A percentile compares a stretch with the other conserved stretches of the same genome.
Evolutionary conservation across 2,797 vertebrate genomes (phyloP).

Genomic region (Typhlichthys subterraneus): DNA sequence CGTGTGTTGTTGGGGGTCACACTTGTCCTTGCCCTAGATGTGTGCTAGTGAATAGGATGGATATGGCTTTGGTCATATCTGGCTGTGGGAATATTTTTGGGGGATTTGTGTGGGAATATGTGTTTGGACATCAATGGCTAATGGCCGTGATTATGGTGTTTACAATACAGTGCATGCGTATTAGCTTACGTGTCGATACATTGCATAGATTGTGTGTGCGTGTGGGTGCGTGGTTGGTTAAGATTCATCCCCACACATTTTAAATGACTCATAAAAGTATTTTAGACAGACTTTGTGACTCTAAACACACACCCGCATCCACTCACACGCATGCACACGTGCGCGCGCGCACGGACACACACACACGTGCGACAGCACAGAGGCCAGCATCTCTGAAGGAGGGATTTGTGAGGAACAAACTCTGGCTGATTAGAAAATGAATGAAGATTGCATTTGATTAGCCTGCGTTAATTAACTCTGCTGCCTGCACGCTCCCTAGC

Average conservation of each 20-base stretch:
- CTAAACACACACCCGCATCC: slow-evolving; percentile 8
- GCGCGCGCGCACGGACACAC: slow-evolving; percentile 10
- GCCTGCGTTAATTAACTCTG: slow-evolving; percentile 69
- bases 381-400: slow-evolving; percentile 40
- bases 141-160: no score
- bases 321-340: background rate
- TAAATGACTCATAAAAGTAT: no score
- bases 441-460: slow-evolving; percentile 75
- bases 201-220: no score
- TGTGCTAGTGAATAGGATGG: slow-evolving; percentile 5
- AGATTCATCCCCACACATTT: no score
- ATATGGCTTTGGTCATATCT: no score
- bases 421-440: slow-evolving; percentile 67
- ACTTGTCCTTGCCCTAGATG: slow-evolving; percentile 8
- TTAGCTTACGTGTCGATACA: no score
- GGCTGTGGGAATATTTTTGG: background rate
- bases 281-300: background rate
- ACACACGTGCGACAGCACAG: slow-evolving; percentile 1
- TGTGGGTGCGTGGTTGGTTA: no score
- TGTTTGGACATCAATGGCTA: background rate
- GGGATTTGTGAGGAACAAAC: slow-evolving; percentile 45
- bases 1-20: slow-evolving; percentile 2
- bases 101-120: background rate
- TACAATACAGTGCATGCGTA: no score
- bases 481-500: slow-evolving; percentile 43